Base-by-base conservation (phyloP, 2,888 invertebrate genomes). In the Aphidoletes aphidimyza region DNA sequence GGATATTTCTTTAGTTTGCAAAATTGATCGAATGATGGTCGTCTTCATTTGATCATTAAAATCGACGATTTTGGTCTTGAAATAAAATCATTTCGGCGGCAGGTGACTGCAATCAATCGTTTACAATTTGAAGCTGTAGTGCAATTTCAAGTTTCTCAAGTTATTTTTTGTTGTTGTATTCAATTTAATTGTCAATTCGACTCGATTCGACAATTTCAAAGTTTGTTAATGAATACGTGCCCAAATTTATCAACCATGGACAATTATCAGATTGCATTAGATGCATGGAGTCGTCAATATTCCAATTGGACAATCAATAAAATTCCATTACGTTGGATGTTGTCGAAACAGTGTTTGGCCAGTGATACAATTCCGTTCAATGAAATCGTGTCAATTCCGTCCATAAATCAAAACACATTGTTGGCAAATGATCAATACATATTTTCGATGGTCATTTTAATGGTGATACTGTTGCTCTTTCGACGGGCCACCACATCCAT, bases 401-500 rank as follows among this genome's bases (percentile, higher is more conserved):
- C 69, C 9, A 69, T 69, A 30, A 69, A 0, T 69, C 30, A 69
- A 69, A 26, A 2, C 0, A 69, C 69, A 11, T 69, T 69, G 1
- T 69, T 69, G 69, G 69, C 69, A 69, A 69, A 30, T 30, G 26
- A 14, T 69, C 69, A 69, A 34, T 69, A 69, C 30, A 0, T 30
- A 69, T 30, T 69, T 69, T 69, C 69, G 14, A 26, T 69, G 69
- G 14, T 30, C 2, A n/a, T 69, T 19, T 14, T 69, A 26, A 3
- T 54, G 30, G 9, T 34, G 34, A 69, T 69, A 69, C 69, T 69
- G 69, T 69, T 69, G 69, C 69, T 69, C 17, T 69, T 69, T 34
- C 11, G 69, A 2, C 69, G 69, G 11, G 69, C 69, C 14, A 30
- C 69, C 8, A 69, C 30, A 30, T 69, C 69, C 30, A 69, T 69